Evolutionary conservation across 2,797 vertebrate species (phyloP).

Genomic region (Meda fulgida): DNA sequence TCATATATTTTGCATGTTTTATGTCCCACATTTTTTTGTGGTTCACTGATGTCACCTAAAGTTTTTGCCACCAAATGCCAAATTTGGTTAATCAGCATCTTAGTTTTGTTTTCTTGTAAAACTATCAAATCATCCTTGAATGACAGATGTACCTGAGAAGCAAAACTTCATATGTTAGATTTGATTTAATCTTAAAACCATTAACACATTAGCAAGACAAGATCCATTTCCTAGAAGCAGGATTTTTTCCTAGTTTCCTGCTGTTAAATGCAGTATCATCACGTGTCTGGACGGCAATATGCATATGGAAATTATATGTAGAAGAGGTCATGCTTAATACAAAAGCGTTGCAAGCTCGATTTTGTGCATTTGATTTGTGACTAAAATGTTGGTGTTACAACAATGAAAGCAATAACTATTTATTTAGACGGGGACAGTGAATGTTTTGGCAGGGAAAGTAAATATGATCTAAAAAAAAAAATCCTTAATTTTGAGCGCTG

Average conservation of each 20-base stretch:
- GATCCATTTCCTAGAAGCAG: neutral
- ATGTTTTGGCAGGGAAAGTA: no score
- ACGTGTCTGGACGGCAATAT: neutral
- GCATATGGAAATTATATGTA: conserved; percentile 31
- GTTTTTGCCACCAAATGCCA: neutral
- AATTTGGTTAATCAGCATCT: neutral
- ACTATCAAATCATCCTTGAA: neutral
- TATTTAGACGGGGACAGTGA: no score
- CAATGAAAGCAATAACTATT: no score
- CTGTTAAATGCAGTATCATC: neutral
- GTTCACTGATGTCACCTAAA: neutral
- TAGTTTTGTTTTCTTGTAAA: neutral
- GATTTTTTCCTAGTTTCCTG: neutral
- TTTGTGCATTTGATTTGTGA: neutral
- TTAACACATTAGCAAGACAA: neutral
- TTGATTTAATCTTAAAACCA: neutral
- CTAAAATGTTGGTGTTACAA: no score
- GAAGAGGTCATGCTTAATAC: conserved; percentile 10
- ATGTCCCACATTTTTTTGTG: neutral
- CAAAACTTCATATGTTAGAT: neutral
- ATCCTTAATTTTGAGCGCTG: no score
- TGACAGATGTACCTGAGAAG: neutral
- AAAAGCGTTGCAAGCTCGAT: neutral
- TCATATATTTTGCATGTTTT: neutral
- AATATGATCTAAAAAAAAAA: no score